These are phyloP conservation scores for Pseudomyrmex sp. DNA, from an alignment of 1,140 invertebrate genomes.

Conservation along the genomic window DNA sequence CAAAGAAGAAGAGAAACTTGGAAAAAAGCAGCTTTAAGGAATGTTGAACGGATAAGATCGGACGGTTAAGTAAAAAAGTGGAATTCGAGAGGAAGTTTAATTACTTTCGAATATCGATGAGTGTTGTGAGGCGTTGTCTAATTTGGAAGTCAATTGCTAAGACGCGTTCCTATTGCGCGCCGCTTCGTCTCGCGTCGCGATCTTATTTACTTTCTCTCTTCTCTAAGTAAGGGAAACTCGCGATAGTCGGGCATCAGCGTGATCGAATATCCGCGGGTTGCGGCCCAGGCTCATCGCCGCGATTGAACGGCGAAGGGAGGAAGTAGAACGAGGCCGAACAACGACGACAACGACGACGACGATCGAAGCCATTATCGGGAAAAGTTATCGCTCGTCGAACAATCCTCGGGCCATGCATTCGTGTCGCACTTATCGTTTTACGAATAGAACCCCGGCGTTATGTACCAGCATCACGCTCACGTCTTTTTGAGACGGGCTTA, in stretches of 20 bases:
- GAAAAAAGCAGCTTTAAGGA: neutral
- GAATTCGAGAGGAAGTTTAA: conserved; percentile 65
- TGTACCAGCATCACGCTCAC: conserved; percentile 40
- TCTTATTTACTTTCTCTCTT: conserved; percentile 66
- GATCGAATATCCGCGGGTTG: conserved; percentile 52
- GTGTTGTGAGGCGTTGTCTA: conserved; percentile 50
- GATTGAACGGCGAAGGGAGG: conserved; percentile 31
- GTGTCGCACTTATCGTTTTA: conserved; percentile 53
- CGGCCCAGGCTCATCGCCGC: conserved; percentile 42
- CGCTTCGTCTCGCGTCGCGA: conserved; percentile 17
- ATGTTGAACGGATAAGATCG: conserved; percentile 12
- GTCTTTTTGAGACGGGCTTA: conserved; percentile 29
- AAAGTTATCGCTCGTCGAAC: conserved; percentile 68
- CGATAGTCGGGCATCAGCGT: conserved; percentile 29
- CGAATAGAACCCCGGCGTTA: conserved; percentile 34
- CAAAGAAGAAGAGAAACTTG: neutral
- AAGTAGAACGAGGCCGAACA: conserved; percentile 47
- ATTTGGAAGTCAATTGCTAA: conserved; percentile 67
- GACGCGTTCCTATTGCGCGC: conserved; percentile 35
- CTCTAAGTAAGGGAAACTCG: conserved; percentile 16
- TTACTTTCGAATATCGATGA: conserved; percentile 74
- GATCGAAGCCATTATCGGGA: conserved; percentile 68
- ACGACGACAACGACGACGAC: conserved; percentile 35
- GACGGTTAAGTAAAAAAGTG: conserved; percentile 41
- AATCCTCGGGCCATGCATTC: conserved; percentile 54